Conservation (phyloP, 2,888 invertebrate species). For the Seira sanloemensis region DNA sequence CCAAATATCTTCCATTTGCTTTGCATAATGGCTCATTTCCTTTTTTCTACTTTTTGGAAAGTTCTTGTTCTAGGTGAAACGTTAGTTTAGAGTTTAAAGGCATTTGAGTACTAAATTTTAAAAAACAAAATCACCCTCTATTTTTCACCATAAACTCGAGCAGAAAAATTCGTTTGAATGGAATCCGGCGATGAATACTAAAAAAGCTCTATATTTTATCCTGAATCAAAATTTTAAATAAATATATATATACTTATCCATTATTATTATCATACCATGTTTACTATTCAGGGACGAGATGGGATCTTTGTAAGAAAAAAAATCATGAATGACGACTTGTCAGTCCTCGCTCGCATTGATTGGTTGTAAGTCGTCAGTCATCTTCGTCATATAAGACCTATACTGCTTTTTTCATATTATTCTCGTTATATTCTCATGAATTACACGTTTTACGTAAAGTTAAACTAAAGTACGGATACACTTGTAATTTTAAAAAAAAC, state of each 20-base stretch:
- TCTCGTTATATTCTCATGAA: not conserved
- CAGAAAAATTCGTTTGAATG: too few relatives aligned
- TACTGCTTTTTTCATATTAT: conserved; percentile 47
- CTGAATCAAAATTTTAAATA: not conserved
- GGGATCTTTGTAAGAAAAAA: conserved; percentile 47
- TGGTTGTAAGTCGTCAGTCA: conserved; percentile 51
- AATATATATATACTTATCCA: not conserved
- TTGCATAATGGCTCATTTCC: too few relatives aligned
- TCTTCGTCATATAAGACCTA: conserved; percentile 8
- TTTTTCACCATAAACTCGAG: too few relatives aligned
- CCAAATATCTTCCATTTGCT: not conserved
- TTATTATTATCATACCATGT: conserved; percentile 30
- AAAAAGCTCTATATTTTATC: not conserved
- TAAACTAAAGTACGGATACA: conserved; percentile 7
- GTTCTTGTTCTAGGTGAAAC: too few relatives aligned
- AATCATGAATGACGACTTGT: conserved; percentile 47
- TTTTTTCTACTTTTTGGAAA: too few relatives aligned
- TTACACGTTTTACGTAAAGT: not conserved
- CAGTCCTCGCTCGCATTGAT: conserved; percentile 59
- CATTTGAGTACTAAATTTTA: too few relatives aligned
- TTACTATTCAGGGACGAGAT: conserved; percentile 56
- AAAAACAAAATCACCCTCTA: too few relatives aligned
- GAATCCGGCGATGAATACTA: too few relatives aligned
- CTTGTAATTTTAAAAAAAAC: conserved; percentile 22
- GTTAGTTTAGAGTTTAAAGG: too few relatives aligned